Evolutionary conservation across 2,888 invertebrate species (phyloP), one percentile per base, ranked within the genome.

Genomic region (Phalangium opilio): DNA sequence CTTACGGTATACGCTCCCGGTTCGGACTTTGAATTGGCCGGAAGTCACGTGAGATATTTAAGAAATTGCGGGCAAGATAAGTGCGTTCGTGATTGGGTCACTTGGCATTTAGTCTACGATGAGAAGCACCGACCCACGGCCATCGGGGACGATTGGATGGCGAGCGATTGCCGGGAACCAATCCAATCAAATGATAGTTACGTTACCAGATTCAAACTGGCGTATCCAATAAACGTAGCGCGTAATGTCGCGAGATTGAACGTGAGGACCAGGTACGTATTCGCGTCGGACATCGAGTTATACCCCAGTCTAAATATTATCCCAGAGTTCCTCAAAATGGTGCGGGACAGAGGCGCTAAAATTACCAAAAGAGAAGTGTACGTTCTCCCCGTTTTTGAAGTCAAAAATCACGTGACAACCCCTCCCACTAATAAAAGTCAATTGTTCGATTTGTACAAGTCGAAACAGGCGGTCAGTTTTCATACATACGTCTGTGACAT

Each of bases 81-180:
- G 41, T 73, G 84, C 59, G 75, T 90, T 56, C 74, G 77, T 47
- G 76, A 83, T 61, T 78, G 74, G 63, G 84, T 83, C 65, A 84
- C 86, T 54, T 89, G 90, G 72, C 89, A 90, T 66, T 66, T 90
- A 45, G 86, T 84, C 70, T 89, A 87, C 70, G 81, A 83, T 61
- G 78, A 79, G 61, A 81, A 83, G 63, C 83, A 87, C 18, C 38
- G 10, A 12, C 38, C 38, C 8, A 27, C 4, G 5, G 27, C 27
- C 5, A 27, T 8, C 27, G 27, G 27, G 27, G 27, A 27, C 27
- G 27, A 27, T 27, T 27, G 27, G 27, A 7, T 27, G n/a, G n/a
- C n/a, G n/a, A n/a, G n/a, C n/a, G n/a, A 27, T 27, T 27, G 27
- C 8, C 4, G 27, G 27, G 27, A 27, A 27, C 27, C 27, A 8